Base-by-base conservation (phyloP, 2,113 vertebrate genomes). In the Crypturellus undulatus region DNA sequence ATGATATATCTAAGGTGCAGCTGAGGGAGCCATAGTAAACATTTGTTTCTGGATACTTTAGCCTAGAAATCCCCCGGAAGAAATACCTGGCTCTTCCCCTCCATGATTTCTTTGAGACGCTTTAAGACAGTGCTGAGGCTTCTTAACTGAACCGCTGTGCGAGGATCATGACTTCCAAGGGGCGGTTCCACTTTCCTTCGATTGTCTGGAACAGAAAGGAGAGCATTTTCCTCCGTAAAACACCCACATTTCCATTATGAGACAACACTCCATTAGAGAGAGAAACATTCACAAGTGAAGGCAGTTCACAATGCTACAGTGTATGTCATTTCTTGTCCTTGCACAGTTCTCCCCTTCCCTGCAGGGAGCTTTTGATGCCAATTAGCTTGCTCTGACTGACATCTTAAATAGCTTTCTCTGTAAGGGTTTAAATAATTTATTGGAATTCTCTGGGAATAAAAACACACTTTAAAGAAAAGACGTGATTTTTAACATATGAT, bases 41-140 rank as follows among this genome's bases (percentile, higher is more conserved):
- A 72, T n/a, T 20, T 40, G 22, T 43, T 77, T 67, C 71, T 45
- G 75, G 9, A 67, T 3, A 20, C 65, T 36, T 81, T 59, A 15
- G n/a, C 32, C 51, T 42, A 47, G 20, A 91, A 91, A 81, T 64
- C 20, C 15, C 36, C 34, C 42, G 40, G 17, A 68, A 43, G 30
- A 5, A 90, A 45, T 98, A 99, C 99, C 99, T 99, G 99, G 92
- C 99, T 99, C 97, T 98, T 99, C 67, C 99, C 99, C 94, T 99
- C 99, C 99, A 99, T 99, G 92, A 99, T 99, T 96, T 99, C 99
- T 96, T 99, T 99, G 77, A 99, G 98, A 45, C 99, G 98, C 97
- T 99, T 99, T 93, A 99, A 97, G 52, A 99, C 99, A 3, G 99
- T 99, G 92, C 97, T 98, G 91, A 98, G 98, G 81, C 98, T 98